Percentiles rank a stretch among this genome's conserved stretches.
Conservation (phyloP, 2,888 invertebrate genomes). For the Pterobdella sp. region DNA sequence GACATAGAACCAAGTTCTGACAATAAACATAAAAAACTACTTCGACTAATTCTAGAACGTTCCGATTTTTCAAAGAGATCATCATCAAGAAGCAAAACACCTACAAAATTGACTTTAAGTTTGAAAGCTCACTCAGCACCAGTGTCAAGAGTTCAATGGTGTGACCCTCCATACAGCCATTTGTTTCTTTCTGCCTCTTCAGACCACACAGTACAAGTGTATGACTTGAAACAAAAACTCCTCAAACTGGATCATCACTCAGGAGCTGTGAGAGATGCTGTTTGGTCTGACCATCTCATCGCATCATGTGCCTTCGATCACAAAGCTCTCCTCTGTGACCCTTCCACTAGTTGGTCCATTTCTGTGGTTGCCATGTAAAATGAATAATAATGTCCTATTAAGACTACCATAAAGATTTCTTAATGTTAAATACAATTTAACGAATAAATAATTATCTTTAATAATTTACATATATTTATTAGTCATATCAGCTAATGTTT, state of each 20-base stretch:
- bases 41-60: no score
- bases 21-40: no score
- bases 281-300: slow-evolving; percentile 45
- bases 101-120: slow-evolving; percentile 7
- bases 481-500: neutral
- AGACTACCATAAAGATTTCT: no score
- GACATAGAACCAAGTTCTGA: no score
- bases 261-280: slow-evolving; percentile 46
- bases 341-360: slow-evolving; percentile 29
- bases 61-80: no score
- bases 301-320: slow-evolving; percentile 48
- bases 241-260: slow-evolving; percentile 40
- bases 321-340: slow-evolving; percentile 44
- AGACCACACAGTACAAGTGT: slow-evolving; percentile 47
- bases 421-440: neutral
- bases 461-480: neutral
- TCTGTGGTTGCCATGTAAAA: no score
- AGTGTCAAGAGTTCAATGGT: slow-evolving; percentile 46
- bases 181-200: slow-evolving; percentile 46
- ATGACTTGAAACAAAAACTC: slow-evolving; percentile 44
- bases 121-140: slow-evolving; percentile 40
- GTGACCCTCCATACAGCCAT: slow-evolving; percentile 44
- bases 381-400: no score
- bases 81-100: no score
- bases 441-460: neutral